phyloP scores from a whole-genome alignment of 1,140 invertebrate genomes.

The Drosophila suzukii region DNA sequence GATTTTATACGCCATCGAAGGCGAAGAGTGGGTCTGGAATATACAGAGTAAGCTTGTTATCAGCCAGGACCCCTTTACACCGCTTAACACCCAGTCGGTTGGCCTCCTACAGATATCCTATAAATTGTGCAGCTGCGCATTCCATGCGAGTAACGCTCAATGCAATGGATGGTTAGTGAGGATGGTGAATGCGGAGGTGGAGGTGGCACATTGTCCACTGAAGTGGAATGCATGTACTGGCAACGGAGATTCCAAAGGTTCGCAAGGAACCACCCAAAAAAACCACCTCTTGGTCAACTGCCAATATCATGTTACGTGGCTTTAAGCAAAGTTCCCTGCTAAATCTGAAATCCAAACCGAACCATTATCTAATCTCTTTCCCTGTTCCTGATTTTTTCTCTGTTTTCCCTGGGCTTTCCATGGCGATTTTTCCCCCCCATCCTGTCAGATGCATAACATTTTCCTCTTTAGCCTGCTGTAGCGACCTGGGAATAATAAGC shows the following conservation, averaged over 20 bases:
- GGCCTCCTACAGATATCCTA: constrained; percentile 53
- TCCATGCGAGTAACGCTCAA: constrained; percentile 67
- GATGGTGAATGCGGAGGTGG: background rate
- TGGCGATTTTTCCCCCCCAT: background rate
- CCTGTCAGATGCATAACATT: constrained; percentile 44
- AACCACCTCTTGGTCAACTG: constrained; percentile 59
- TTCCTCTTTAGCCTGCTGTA: constrained; percentile 2
- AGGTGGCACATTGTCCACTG: constrained; percentile 60
- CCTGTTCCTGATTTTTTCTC: constrained; percentile 1
- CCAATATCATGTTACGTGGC: constrained; percentile 60
- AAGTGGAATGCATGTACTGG: constrained; percentile 61
- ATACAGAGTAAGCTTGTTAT: constrained; percentile 60
- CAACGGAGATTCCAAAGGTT: constrained; percentile 30
- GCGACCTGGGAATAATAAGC: constrained; percentile 59
- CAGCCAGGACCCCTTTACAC: constrained; percentile 6
- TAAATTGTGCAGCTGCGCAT: constrained; percentile 78
- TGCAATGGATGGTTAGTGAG: constrained; percentile 35
- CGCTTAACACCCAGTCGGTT: constrained; percentile 17
- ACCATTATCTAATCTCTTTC: constrained; percentile 49
- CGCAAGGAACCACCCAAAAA: background rate
- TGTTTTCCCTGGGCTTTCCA: background rate
- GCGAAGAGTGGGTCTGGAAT: background rate
- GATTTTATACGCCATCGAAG: constrained; percentile 59
- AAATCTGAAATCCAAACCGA: constrained; percentile 36
- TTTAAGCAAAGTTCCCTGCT: constrained; percentile 50